Evolutionary conservation across 1,140 invertebrate genomes (phyloP).

Genomic region (Drosophila tani): DNA sequence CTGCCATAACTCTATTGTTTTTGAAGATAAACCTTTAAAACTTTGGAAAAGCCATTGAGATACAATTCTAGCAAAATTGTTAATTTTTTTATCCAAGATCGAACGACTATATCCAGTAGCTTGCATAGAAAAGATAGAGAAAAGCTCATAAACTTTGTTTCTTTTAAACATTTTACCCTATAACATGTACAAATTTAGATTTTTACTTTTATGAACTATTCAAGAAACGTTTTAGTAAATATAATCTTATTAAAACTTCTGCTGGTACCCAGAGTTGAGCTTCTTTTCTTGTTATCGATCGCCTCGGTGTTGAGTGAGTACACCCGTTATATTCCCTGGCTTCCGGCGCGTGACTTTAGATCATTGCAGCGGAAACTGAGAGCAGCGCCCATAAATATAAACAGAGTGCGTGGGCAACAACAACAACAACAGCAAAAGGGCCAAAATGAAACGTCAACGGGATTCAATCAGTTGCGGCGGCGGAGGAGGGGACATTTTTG

Average conservation of each 20-base stretch:
- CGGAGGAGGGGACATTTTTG: background rate
- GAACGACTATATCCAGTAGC: no score
- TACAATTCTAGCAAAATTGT: background rate
- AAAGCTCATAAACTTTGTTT: background rate
- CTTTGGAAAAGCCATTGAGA: background rate
- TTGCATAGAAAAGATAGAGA: no score
- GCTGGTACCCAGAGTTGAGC: background rate
- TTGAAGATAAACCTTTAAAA: no score
- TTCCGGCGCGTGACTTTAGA: slow-evolving; percentile 55
- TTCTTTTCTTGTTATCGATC: slow-evolving; percentile 16
- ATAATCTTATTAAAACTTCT: background rate
- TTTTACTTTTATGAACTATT: background rate
- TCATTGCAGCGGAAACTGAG: slow-evolving; percentile 45
- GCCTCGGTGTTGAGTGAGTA: slow-evolving; percentile 14
- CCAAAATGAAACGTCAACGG: slow-evolving; percentile 37
- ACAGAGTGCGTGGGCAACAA: slow-evolving; percentile 19
- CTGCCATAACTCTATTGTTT: no score
- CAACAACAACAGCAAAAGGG: slow-evolving; percentile 8
- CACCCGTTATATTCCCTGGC: slow-evolving; percentile 12
- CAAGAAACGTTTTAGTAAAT: no score
- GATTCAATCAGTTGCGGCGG: slow-evolving; percentile 23
- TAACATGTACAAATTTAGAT: background rate
- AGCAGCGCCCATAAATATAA: slow-evolving; percentile 44
- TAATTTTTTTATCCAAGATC: no score
- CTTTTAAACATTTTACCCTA: background rate